Conservation (phyloP, 2,797 vertebrate species). For the Catostomus latipinnis region DNA sequence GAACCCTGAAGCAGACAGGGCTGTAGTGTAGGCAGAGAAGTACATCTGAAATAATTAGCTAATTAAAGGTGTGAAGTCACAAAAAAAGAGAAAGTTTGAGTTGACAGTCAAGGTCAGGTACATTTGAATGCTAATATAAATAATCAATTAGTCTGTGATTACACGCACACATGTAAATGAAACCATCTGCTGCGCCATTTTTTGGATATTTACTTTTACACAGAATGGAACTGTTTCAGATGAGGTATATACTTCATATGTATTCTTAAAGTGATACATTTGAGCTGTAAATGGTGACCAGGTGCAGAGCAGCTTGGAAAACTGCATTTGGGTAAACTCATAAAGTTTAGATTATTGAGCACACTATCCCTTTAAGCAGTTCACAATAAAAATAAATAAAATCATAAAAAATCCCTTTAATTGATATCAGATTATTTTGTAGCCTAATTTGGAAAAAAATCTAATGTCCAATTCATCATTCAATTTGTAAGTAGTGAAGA, state of each 20-base stretch:
- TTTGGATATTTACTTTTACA: not conserved
- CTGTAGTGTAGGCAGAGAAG: conserved; percentile 71
- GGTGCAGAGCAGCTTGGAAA: too few relatives aligned
- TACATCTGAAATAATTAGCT: conserved; percentile 79
- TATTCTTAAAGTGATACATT: too few relatives aligned
- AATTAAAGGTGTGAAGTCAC: conserved; percentile 80
- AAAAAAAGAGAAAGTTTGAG: conserved; percentile 65
- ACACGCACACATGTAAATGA: conserved; percentile 75
- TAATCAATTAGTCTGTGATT: conserved; percentile 70
- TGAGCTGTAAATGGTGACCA: too few relatives aligned
- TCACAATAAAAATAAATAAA: not conserved
- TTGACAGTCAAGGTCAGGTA: conserved; percentile 78
- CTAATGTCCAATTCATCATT: conserved; percentile 45
- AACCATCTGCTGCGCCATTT: conserved; percentile 71
- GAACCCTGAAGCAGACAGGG: conserved; percentile 65
- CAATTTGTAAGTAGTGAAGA: not conserved
- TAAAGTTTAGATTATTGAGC: too few relatives aligned
- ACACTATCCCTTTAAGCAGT: not conserved
- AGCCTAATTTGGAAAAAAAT: not conserved
- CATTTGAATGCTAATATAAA: conserved; percentile 82
- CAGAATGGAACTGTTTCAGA: conserved; percentile 16
- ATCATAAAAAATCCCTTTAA: not conserved
- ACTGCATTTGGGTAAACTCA: too few relatives aligned
- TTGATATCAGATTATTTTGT: conserved; percentile 17
- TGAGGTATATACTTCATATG: not conserved